phyloP scores from a whole-genome alignment of 2,113 vertebrate species.

The Perca schrenkii region DNA sequence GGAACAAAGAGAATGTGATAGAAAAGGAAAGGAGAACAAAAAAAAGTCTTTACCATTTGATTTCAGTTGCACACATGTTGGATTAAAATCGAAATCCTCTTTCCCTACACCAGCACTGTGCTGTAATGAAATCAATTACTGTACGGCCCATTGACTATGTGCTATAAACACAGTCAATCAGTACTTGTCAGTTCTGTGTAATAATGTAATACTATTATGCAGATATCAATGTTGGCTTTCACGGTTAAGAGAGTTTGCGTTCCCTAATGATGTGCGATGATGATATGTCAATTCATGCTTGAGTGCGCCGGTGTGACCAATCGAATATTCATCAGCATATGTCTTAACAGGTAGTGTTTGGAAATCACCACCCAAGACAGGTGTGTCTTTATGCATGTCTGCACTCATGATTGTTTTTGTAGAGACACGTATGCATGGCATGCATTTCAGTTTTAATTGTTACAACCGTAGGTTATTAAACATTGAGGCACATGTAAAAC shows the following conservation, averaged over 20 bases:
- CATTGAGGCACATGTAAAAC: background rate
- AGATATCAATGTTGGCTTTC: slow-evolving; percentile 61
- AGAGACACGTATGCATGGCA: background rate
- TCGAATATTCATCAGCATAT: slow-evolving; percentile 57
- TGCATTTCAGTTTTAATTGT: slow-evolving; percentile 9
- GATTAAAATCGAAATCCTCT: slow-evolving; percentile 59
- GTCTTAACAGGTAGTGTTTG: slow-evolving; percentile 27
- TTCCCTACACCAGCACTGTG: slow-evolving; percentile 42
- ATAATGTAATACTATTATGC: slow-evolving; percentile 58
- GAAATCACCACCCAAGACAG: background rate
- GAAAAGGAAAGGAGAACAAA: background rate
- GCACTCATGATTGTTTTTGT: slow-evolving; percentile 5
- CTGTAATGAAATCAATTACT: slow-evolving; percentile 66
- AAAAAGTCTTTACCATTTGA: slow-evolving; percentile 19
- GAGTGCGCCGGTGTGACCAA: slow-evolving; percentile 29
- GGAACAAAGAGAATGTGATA: slow-evolving; percentile 37
- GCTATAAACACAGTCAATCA: slow-evolving; percentile 61
- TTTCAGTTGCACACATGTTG: slow-evolving; percentile 29
- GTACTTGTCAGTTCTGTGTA: slow-evolving; percentile 55
- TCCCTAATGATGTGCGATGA: slow-evolving; percentile 43
- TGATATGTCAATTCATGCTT: slow-evolving; percentile 43
- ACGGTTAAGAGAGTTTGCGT: slow-evolving; percentile 42
- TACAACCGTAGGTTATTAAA: background rate
- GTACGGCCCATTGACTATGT: slow-evolving; percentile 55
- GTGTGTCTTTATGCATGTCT: slow-evolving; percentile 14